These are phyloP conservation scores for Chaenodraco wilsoni DNA, from an alignment of 2,797 vertebrate species.

Conservation along the genomic window DNA sequence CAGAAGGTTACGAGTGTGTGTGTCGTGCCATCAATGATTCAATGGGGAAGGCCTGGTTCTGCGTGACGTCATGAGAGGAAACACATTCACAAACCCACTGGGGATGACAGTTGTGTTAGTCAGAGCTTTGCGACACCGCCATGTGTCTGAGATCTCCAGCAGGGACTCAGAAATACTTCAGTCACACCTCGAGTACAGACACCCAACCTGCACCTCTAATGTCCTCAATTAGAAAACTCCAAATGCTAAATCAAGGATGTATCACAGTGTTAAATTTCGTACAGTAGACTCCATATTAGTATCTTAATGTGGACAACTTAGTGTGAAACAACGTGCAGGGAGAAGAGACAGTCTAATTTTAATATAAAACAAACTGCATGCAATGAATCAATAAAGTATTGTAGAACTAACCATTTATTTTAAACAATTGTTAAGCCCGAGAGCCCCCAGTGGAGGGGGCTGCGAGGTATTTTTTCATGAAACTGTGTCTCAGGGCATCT, in stretches of 20 bases:
- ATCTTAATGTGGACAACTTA: not conserved
- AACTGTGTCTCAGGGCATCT: too few species aligned
- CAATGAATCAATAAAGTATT: not conserved
- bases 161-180: conserved; percentile 56
- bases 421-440: not conserved
- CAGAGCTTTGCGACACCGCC: conserved; percentile 35
- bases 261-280: not conserved
- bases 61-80: conserved; percentile 56
- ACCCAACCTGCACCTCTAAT: conserved; percentile 28
- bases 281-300: too few species aligned
- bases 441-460: too few species aligned
- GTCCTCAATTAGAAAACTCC: not conserved
- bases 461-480: too few species aligned
- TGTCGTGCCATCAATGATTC: conserved; percentile 37
- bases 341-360: not conserved
- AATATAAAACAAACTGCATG: not conserved
- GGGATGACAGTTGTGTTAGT: conserved; percentile 61
- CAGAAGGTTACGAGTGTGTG: conserved; percentile 41
- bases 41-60: conserved; percentile 58
- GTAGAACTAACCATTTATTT: not conserved
- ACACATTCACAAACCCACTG: conserved; percentile 64
- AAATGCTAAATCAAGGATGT: not conserved
- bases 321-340: not conserved
- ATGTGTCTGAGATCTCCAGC: conserved; percentile 58
- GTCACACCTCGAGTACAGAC: conserved; percentile 46